Evolutionary conservation across 2,797 vertebrate genomes (phyloP), one percentile per base, ranked within the genome.

Genomic region (Syngnathus rostellatus): DNA sequence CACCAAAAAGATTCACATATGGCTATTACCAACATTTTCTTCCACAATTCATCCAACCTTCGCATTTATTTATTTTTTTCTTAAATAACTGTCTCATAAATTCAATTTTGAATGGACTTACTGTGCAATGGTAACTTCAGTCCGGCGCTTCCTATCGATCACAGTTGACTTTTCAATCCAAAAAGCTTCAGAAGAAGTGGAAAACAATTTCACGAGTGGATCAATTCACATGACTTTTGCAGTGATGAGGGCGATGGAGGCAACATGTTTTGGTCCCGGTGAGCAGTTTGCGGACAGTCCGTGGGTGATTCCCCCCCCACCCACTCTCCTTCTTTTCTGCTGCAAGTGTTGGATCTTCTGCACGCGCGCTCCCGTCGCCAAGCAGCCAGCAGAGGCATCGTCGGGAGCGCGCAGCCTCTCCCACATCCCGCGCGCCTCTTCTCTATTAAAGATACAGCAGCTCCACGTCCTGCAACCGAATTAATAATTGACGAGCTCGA

Each of bases 401-500:
- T 43, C 71, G 82, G 79, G 89, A 84, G 88, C 92, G 92, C 91
- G 87, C 86, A 89, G 89, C 89, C 90, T 92, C 91, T 92, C 91
- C 93, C 91, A 58, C 25, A 90, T 89, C 86, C 80, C 53, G 71
- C 68, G 70, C 68, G 76, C 71, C 50, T 72, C 72, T 69, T 77
- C 79, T 25, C 60, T 14, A 88, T 91, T 90, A 92, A 91, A 87
- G 83, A 87, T 72, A 77, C 78, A 84, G 82, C 78, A 85, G 81
- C 77, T 81, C 50, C 62, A 59, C 69, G 58, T 81, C 71, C 76
- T 68, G 69, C 74, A 54, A 67, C 74, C 81, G 81, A 79, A 87
- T 92, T 76, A 75, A 91, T 90, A 73, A 78, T 85, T 85, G 76
- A 86, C 50, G 60, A 73, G 65, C 40, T 21, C 38, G 50, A 79